Base-by-base conservation (phyloP, 2,888 invertebrate species). In the Willowsia nigromaculata region DNA sequence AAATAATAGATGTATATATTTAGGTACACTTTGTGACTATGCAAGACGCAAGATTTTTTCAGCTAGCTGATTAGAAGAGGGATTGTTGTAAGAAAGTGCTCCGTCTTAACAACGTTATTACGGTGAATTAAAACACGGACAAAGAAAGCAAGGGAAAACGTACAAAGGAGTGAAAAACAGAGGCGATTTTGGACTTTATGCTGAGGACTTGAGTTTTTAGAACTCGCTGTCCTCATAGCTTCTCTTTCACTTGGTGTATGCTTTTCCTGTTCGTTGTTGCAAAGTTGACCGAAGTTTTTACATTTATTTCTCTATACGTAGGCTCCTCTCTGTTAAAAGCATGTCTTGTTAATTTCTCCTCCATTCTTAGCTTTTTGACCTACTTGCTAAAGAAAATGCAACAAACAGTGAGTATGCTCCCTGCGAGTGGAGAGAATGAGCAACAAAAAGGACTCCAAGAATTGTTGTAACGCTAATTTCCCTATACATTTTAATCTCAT, bases 101-200 rank as follows among this genome's bases (percentile, higher is more conserved):
- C 25, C 27, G 2, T 59, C 27, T 25, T 59, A 59, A 25, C 65
- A 71, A 84, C 71, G 37, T 68, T 76, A 62, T 62, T 62, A 43
- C 50, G 59, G 76, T 76, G 47, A 85, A 85, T 85, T 85, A 85
- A 56, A 76, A 71, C 37, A 7, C 65, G 18, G 33, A 25, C 27
- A 47, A 59, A 59, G 27, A 59, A 43, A 59, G 47, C 27, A 74
- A 76, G 85, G 86, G 86, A 86, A 78, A 86, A 50, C 78, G 11
- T 78, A n/a, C 43, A 56, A 76, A 27, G 6, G 18, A 68, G 43
- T n/a, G 37, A 37, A 65, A 85, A 78, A 86, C 80, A 40, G 71
- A 86, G 80, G 80, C 86, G 78, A 86, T 86, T 80, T 86, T 22
- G 85, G 65, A 56, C 59, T 84, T 84, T 37, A 18, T 18, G 68